These are phyloP conservation scores for Henicopernis longicauda DNA, from an alignment of 2,113 vertebrate genomes.

Conservation along the genomic window DNA sequence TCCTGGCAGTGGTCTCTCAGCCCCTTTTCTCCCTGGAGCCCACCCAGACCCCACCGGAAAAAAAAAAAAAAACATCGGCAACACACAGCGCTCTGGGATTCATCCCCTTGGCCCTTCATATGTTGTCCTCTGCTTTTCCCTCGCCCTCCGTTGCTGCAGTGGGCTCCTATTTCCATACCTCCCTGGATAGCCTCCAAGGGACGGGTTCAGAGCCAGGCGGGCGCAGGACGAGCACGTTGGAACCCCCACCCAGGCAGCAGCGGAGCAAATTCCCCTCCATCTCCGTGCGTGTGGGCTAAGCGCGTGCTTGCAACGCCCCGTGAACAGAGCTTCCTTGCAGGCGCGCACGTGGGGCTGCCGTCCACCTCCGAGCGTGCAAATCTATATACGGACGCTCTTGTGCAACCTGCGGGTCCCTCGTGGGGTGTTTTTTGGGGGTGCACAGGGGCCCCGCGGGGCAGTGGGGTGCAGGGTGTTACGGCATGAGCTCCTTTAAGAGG, in stretches of 20 bases:
- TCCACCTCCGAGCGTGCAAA: rapidly evolving
- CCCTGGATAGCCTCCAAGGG: not conserved
- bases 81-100: not conserved
- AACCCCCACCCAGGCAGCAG: not conserved
- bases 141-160: rapidly evolving
- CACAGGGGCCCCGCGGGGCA: rapidly evolving
- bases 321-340: not conserved
- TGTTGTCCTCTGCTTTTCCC: not conserved
- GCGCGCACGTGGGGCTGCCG: rapidly evolving
- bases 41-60: not conserved
- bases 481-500: not conserved
- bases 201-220: not conserved
- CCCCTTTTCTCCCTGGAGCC: not conserved
- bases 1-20: not conserved
- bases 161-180: not conserved
- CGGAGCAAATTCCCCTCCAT: not conserved
- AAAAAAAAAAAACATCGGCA: not conserved
- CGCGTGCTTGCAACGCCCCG: rapidly evolving
- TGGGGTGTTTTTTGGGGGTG: not conserved
- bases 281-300: rapidly evolving
- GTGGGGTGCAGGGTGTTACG: not conserved
- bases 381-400: rapidly evolving
- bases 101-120: not conserved
- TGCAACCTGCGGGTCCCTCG: rapidly evolving
- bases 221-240: not conserved